A percentile compares a stretch with the other conserved stretches of the same genome.
Evolutionary conservation across 2,113 vertebrate genomes (phyloP).

Genomic region (Anoplopoma fimbria): DNA sequence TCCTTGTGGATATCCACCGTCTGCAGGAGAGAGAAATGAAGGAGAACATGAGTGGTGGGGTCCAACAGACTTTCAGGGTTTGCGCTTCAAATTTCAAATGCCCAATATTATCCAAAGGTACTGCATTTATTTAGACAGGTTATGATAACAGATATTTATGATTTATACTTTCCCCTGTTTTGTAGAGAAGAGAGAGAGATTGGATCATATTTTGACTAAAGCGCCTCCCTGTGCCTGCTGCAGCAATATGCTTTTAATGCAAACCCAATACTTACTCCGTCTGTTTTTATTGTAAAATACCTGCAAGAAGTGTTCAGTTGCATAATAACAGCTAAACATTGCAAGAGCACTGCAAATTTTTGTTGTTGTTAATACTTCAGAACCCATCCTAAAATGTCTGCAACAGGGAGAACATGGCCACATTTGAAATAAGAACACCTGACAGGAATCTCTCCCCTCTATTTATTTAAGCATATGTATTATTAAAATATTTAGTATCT

Average conservation of each 20-base stretch:
- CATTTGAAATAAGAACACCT: neutral
- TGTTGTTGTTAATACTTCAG: no score
- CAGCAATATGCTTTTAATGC: constrained; percentile 3
- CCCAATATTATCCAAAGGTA: neutral
- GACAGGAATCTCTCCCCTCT: neutral
- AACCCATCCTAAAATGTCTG: neutral
- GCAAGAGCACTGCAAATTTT: no score
- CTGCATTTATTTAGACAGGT: neutral
- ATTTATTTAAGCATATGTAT: neutral
- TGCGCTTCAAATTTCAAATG: neutral
- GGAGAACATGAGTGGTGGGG: constrained; percentile 61
- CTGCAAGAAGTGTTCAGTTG: no score
- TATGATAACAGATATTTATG: neutral
- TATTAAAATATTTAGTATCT: neutral
- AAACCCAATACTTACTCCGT: neutral
- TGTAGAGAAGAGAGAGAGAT: neutral
- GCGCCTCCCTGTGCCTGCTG: no score
- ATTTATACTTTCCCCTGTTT: neutral
- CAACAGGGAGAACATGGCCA: neutral
- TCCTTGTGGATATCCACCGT: constrained; percentile 99
- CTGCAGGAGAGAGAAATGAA: constrained; percentile 72
- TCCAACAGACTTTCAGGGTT: neutral
- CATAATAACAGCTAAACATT: no score
- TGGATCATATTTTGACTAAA: neutral
- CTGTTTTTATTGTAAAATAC: neutral